Evolutionary conservation across 53 echinoderm and acorn worm species (phyloP), one percentile per base, ranked within the genome.

Genomic region (Arbacia lixula): DNA sequence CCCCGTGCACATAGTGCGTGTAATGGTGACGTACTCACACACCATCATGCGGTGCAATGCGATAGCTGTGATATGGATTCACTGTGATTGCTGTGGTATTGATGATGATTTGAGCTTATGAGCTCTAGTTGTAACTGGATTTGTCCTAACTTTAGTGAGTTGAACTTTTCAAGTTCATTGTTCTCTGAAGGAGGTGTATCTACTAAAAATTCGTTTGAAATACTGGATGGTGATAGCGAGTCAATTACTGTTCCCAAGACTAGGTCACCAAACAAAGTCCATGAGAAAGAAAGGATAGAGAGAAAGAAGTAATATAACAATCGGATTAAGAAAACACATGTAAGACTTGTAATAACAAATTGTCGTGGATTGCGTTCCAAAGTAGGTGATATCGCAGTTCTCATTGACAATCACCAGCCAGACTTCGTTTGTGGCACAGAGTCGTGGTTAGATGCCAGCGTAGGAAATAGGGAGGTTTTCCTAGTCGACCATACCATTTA

Each of bases 31-130:
- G 67, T 83, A 30, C 66, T 83, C 8, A 27, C 17, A 6, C 32
- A 83, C 25, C 67, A 83, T 36, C 83, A 83, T 83, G 83, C 49
- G 38, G 66, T 83, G 34, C 83, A 83, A 50, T 83, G 83, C 32
- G 66, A 83, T 25, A 83, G 83, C 31, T 83, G 83, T 21, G 36
- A 83, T 16, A 83, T 83, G 83, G 83, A 46, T 83, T 43, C 66
- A 83, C 34, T 32, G 30, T 66, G 67, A 51, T 28, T 83, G 67
- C 8, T 83, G 83, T 51, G 30, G 42, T 27, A 62, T 80, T 83
- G 83, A 46, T 83, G 83, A 83, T 66, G 40, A 31, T 30, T 30
- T 43, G 25, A 66, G 8, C 66, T 66, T 26, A 66, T 83, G 83
- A 60, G 33, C 25, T 62, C 63, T 9, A 66, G 63, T 43, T 83